These are phyloP conservation scores for Philonicus albiceps DNA, from an alignment of 2,888 invertebrate genomes.

Conservation along the genomic window DNA sequence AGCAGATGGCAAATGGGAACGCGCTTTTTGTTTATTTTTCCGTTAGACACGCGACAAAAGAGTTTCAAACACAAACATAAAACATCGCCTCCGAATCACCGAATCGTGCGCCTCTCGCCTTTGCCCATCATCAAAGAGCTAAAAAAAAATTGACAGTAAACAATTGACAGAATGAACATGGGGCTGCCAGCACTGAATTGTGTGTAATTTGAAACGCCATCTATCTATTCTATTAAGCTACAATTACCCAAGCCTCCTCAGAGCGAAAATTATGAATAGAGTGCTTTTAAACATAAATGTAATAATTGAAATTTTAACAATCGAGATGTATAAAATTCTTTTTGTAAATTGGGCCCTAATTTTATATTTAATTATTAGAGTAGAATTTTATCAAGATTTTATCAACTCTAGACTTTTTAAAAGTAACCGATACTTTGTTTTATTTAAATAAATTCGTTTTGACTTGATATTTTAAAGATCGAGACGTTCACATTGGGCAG, in stretches of 20 bases:
- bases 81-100: not conserved
- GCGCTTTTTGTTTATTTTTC: not conserved
- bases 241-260: not conserved
- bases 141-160: not conserved
- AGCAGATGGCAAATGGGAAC: not conserved
- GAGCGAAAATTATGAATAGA: not conserved
- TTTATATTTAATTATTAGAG: too few relatives aligned
- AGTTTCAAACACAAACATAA: not conserved
- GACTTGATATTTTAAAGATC: too few relatives aligned
- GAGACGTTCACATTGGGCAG: too few relatives aligned
- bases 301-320: too few relatives aligned
- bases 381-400: too few relatives aligned
- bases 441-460: too few relatives aligned
- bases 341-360: too few relatives aligned
- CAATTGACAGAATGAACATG: not conserved
- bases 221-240: not conserved
- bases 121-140: not conserved
- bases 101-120: not conserved
- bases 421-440: too few relatives aligned
- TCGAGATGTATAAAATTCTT: too few relatives aligned
- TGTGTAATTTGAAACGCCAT: not conserved
- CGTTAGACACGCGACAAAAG: conserved; percentile 19
- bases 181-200: not conserved
- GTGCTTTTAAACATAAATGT: not conserved
- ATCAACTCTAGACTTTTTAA: too few relatives aligned